Conservation (phyloP, 2,113 vertebrate genomes). For the Daphoenositta chrysoptera region DNA sequence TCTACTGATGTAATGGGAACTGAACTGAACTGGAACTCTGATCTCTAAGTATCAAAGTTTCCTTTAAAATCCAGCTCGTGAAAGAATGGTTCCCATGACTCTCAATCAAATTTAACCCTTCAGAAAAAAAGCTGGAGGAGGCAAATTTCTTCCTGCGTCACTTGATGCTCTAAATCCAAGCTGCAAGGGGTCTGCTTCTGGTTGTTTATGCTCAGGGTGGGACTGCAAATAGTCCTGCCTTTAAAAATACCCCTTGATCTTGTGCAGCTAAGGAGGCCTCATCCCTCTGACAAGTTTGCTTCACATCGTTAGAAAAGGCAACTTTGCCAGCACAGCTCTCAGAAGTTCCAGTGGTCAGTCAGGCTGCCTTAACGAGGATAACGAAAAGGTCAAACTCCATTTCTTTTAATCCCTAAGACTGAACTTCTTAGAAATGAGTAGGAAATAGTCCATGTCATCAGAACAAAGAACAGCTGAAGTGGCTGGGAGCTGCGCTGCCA, state of each 20-base stretch:
- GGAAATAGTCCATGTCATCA: background rate
- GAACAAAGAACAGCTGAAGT: background rate
- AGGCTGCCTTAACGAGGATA: background rate
- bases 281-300: background rate
- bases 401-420: background rate
- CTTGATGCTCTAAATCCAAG: background rate
- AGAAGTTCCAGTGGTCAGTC: background rate
- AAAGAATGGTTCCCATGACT: background rate
- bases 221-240: background rate
- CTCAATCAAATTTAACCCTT: background rate
- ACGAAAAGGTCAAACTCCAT: background rate
- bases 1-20: conserved; percentile 11
- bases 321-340: background rate
- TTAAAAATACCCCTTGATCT: background rate
- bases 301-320: background rate
- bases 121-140: background rate
- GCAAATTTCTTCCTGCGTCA: background rate
- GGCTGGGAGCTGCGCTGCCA: background rate
- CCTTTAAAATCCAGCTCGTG: background rate
- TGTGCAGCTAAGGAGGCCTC: background rate
- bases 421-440: background rate
- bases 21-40: background rate
- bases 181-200: background rate
- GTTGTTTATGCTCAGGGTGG: background rate
- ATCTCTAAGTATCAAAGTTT: background rate